phyloP scores from a whole-genome alignment of 2,888 invertebrate genomes.

The Drosophila trichaetosa region DNA sequence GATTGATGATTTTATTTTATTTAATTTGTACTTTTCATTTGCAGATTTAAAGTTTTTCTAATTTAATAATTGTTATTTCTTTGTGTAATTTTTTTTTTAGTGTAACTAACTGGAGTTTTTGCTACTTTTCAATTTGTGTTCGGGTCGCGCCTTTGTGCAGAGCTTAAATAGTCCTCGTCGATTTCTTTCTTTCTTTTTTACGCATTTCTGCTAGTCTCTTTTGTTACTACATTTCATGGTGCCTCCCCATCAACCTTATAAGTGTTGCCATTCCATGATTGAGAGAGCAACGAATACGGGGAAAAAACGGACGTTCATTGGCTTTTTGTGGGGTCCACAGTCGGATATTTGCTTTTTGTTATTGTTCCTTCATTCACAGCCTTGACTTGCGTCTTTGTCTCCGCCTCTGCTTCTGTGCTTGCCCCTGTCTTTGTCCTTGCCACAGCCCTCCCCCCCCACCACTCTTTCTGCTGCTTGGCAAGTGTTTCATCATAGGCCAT shows the following conservation, averaged over 20 bases:
- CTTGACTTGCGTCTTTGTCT: conserved; percentile 39
- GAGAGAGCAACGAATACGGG: conserved; percentile 9
- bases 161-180: conserved; percentile 41
- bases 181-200: conserved; percentile 27
- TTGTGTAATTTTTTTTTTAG: not conserved
- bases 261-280: conserved; percentile 18
- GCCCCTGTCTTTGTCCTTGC: not conserved
- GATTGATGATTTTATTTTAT: no score
- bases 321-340: conserved; percentile 58
- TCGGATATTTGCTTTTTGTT: conserved; percentile 74
- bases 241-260: not conserved
- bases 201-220: conserved; percentile 12
- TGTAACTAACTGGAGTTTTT: conserved; percentile 1
- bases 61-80: not conserved
- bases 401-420: conserved; percentile 1
- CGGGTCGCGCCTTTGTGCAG: conserved; percentile 4
- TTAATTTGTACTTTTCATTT: no score
- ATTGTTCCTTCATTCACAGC: conserved; percentile 68
- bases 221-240: conserved; percentile 2
- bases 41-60: not conserved
- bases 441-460: not conserved
- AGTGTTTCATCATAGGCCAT: conserved; percentile 54
- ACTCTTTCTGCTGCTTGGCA: not conserved
- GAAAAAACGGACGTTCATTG: conserved; percentile 69
- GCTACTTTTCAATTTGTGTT: conserved; percentile 27